Evolutionary conservation across 2,888 invertebrate genomes (phyloP).

Genomic region (Drosophila mettleri): DNA sequence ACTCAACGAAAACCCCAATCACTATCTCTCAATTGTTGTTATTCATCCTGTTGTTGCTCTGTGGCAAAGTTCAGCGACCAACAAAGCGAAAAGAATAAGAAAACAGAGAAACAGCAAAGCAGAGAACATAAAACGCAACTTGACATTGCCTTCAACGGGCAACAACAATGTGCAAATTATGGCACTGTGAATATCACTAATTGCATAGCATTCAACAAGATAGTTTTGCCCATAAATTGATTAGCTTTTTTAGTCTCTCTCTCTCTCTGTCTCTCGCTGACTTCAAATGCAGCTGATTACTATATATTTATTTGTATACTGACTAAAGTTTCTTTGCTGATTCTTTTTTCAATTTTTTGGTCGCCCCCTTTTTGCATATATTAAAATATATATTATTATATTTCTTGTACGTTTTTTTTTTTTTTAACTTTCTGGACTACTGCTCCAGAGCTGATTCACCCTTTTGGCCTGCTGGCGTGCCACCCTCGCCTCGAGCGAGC

Average conservation of each 20-base stretch:
- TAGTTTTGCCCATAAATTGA: conserved; percentile 46
- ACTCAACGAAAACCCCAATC: neutral
- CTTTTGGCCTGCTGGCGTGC: conserved; percentile 6
- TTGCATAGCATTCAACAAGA: conserved; percentile 47
- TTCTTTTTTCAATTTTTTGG: neutral
- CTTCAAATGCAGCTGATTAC: neutral
- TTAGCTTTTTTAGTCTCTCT: conserved; percentile 14
- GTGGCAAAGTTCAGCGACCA: conserved; percentile 46
- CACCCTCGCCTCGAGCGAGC: conserved; percentile 31
- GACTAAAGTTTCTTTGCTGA: neutral
- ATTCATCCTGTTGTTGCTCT: conserved; percentile 17
- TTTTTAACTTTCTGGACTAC: conserved; percentile 10
- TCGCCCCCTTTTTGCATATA: neutral
- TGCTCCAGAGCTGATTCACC: conserved; percentile 38
- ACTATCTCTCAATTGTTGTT: conserved; percentile 1
- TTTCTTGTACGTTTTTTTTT: neutral
- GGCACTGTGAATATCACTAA: conserved; percentile 60
- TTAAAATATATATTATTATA: neutral
- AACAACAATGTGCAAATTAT: conserved; percentile 41
- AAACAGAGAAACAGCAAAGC: conserved; percentile 11
- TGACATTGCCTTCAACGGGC: conserved; percentile 46
- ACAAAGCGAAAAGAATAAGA: conserved; percentile 13
- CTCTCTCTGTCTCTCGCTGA: neutral
- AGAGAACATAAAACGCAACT: conserved; percentile 24
- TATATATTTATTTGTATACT: neutral